phyloP scores from a whole-genome alignment of 2,797 vertebrate genomes.

The Syngnathus acus region DNA sequence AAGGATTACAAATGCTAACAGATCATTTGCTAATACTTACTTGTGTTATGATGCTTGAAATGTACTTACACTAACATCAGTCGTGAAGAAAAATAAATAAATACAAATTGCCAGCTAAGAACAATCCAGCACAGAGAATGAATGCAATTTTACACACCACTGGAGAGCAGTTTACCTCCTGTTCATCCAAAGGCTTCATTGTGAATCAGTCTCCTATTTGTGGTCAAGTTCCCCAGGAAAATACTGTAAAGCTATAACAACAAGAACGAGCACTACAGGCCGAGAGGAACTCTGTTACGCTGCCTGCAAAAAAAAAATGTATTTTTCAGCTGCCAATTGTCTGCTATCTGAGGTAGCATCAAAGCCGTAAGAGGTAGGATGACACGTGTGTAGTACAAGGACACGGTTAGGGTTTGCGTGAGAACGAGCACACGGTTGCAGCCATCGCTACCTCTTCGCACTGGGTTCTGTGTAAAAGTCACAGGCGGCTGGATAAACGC shows the following conservation, averaged over 20 bases:
- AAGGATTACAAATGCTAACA: constrained; percentile 65
- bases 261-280: constrained; percentile 50
- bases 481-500: neutral
- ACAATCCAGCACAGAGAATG: neutral
- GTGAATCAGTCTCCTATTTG: constrained; percentile 27
- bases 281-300: constrained; percentile 13
- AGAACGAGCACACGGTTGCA: neutral
- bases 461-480: neutral
- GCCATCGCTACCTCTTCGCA: neutral
- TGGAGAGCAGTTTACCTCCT: constrained; percentile 14
- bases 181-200: constrained; percentile 23
- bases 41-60: constrained; percentile 51
- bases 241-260: constrained; percentile 37
- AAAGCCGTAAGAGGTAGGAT: neutral
- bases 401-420: neutral
- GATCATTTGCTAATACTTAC: constrained; percentile 62
- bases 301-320: neutral
- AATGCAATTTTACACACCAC: constrained; percentile 14
- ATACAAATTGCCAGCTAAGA: neutral
- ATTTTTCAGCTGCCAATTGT: neutral
- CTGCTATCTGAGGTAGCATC: neutral
- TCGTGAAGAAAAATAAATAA: constrained; percentile 31
- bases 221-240: constrained; percentile 32
- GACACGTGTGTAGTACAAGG: neutral
- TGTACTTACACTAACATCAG: constrained; percentile 55